phyloP scores from a whole-genome alignment of 2,797 vertebrate genomes.

The Chaetophractus vellerosus region DNA sequence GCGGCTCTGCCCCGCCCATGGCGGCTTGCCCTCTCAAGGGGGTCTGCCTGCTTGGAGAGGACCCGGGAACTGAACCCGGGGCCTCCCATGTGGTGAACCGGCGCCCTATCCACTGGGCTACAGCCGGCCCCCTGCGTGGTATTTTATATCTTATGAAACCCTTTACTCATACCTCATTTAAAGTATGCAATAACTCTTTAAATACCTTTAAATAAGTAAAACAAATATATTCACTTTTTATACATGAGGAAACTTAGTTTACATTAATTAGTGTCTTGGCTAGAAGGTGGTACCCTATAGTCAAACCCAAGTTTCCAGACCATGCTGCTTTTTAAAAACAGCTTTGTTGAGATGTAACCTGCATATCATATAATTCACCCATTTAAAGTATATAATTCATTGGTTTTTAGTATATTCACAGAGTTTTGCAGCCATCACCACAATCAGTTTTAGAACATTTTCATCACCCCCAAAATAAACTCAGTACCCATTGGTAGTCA shows the following conservation, averaged over 20 bases:
- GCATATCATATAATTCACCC: neutral
- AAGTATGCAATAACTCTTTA: neutral
- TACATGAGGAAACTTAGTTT: neutral
- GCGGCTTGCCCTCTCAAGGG: too few relatives aligned
- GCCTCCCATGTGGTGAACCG: too few relatives aligned
- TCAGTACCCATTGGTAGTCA: neutral
- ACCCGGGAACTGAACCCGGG: too few relatives aligned
- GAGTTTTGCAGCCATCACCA: neutral
- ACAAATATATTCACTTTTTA: neutral
- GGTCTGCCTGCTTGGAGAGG: too few relatives aligned
- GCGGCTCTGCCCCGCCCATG: too few relatives aligned
- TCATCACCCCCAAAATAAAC: neutral
- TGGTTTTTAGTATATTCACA: neutral
- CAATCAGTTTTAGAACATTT: neutral
- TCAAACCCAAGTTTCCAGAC: neutral
- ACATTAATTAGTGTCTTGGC: neutral
- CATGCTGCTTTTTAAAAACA: neutral
- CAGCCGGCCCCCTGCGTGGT: too few relatives aligned
- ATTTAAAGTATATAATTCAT: neutral
- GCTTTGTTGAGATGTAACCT: neutral
- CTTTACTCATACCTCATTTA: neutral
- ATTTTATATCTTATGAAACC: slow-evolving; percentile 42
- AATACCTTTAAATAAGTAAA: neutral
- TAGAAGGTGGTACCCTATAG: neutral
- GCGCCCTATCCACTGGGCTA: too few relatives aligned